phyloP scores from a whole-genome alignment of 2,113 vertebrate genomes.

The Anas platyrhynchos region DNA sequence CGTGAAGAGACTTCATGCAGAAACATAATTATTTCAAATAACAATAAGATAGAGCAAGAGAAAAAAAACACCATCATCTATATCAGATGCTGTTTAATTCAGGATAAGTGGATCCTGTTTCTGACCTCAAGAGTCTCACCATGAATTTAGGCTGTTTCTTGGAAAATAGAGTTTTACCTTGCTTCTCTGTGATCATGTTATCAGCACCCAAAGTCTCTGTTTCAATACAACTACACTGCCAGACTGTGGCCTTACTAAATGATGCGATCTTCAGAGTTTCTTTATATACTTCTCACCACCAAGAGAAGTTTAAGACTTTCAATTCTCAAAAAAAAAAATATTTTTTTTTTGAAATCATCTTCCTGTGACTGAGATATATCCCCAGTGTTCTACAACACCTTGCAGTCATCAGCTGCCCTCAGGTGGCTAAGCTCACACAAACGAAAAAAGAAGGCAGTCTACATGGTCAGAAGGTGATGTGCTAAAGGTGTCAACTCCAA shows the following conservation, averaged over 20 bases:
- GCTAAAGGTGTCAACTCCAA: neutral
- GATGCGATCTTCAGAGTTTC: neutral
- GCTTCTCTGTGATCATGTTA: neutral
- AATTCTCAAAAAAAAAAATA: neutral
- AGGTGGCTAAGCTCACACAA: neutral
- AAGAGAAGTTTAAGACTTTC: neutral
- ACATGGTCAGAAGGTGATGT: accelerated
- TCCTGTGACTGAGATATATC: neutral
- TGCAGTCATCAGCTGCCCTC: neutral
- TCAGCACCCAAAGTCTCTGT: neutral
- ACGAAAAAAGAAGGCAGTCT: neutral
- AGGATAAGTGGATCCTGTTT: neutral
- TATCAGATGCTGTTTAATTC: neutral
- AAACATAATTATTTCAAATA: neutral
- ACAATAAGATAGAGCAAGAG: neutral
- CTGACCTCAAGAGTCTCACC: neutral
- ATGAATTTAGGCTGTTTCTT: neutral
- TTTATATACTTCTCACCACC: neutral
- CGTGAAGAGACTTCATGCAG: neutral
- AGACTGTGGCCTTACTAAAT: neutral
- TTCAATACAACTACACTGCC: neutral
- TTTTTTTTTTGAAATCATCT: neutral
- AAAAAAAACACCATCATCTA: neutral
- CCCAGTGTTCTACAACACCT: neutral
- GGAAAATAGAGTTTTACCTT: neutral